Base-by-base conservation (phyloP, 1,140 invertebrate genomes). In the Yoshiicerus persimilis region DNA sequence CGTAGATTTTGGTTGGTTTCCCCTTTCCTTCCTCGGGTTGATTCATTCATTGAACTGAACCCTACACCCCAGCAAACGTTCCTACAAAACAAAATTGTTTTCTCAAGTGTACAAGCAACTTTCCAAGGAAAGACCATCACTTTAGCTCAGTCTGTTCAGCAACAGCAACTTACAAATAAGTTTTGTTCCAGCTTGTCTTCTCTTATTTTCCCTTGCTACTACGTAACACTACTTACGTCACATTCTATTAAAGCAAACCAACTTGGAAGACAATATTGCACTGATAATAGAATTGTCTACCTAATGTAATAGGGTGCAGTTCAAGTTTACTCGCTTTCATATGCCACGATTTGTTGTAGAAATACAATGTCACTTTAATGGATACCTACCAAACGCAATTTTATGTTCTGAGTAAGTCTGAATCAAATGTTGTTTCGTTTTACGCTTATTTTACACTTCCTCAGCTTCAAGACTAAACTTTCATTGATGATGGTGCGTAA, bases 81-180 rank as follows among this genome's bases (percentile, higher is more conserved):
- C 30, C 16, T 36, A 80, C 32, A 80, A 70, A n/a, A 32, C 75
- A 80, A 80, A 80, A 80, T 80, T 80, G 75, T 80, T 80, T 80
- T 80, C 75, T 80, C 75, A 80, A 80, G 75, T 80, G 75, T 80
- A 80, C 75, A 80, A 80, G 38, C 34, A 80, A 80, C 75, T 80
- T 80, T 80, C 34, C 34, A 9, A 34, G 10, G 34, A 80, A 80
- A 80, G 32, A n/a, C 8, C 75, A 70, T 70, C 25, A 70, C 25
- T 70, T 27, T 30, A 70, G 66, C 30, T 70, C 27, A 66, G 23
- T 27, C 64, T 30, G 25, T 70, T 56, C 47, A 56, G 16, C 20
- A 16, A 56, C 16, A 56, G 8, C 47, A 56, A 56, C 47, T 56
- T 56, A 56, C 47, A 56, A 56, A 56, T 56, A 56, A 56, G 16